phyloP scores from a whole-genome alignment of 2,113 vertebrate species.

The Carollia perspicillata region DNA sequence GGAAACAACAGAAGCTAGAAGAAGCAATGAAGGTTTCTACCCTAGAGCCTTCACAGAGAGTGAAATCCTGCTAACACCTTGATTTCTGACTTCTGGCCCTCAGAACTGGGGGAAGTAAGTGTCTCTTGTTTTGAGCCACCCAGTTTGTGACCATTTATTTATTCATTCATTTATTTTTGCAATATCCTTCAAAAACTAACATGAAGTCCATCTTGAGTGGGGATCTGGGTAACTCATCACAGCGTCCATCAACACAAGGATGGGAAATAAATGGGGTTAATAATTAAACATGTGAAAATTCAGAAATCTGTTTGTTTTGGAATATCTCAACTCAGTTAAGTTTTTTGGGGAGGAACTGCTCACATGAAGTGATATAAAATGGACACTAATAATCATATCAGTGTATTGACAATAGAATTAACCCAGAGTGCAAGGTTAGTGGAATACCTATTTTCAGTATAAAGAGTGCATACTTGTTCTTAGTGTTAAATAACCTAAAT shows the following conservation, averaged over 20 bases:
- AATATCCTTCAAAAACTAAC: not conserved
- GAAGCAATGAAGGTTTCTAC: not conserved
- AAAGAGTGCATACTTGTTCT: not conserved
- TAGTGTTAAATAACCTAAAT: conserved; percentile 12
- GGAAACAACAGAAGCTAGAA: not conserved
- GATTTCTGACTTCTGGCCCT: not conserved
- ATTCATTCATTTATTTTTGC: not conserved
- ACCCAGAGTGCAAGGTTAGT: not conserved
- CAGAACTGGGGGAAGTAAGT: not conserved
- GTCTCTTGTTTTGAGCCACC: not conserved
- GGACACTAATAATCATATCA: not conserved
- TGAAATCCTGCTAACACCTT: not conserved
- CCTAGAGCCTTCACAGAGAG: not conserved
- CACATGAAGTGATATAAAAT: not conserved
- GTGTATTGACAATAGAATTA: not conserved
- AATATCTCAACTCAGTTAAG: not conserved
- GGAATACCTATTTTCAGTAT: not conserved
- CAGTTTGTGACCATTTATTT: not conserved
- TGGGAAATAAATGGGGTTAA: not conserved
- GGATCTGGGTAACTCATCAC: not conserved
- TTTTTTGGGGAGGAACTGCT: not conserved
- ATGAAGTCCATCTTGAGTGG: not conserved
- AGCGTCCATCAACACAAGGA: not conserved
- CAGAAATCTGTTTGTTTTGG: not conserved
- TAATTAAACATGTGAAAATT: not conserved